Conservation (phyloP, 2,888 invertebrate genomes). For the Girardia tigrina region DNA sequence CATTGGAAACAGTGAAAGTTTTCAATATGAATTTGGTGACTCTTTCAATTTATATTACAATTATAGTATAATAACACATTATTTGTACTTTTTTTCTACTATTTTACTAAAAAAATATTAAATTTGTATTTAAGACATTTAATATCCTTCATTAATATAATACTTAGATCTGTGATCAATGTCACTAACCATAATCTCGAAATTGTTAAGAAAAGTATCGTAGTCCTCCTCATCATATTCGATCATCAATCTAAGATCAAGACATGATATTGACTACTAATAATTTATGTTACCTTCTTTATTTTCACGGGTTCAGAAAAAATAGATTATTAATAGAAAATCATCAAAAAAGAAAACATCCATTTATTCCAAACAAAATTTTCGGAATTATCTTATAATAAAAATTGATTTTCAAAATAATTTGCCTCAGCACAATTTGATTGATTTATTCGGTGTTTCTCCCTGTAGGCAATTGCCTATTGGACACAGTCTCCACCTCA, state of each 20-base stretch:
- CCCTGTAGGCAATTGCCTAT: slow-evolving; percentile 12
- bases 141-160: background rate
- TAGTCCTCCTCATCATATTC: background rate
- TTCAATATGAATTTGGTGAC: no score
- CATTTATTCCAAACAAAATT: background rate
- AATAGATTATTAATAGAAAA: no score
- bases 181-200: background rate
- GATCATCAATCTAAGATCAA: no score
- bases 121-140: background rate
- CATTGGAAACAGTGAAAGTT: no score
- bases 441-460: background rate
- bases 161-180: background rate
- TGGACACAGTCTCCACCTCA: background rate
- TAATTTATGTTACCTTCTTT: no score
- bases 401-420: background rate
- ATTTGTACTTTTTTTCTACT: no score
- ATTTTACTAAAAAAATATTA: no score
- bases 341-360: background rate
- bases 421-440: background rate
- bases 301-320: no score
- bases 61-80: no score
- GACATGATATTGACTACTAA: no score
- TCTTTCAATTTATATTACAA: no score
- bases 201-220: background rate
- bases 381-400: background rate